phyloP scores from a whole-genome alignment of 2,797 vertebrate genomes.

The Zalophus californianus region DNA sequence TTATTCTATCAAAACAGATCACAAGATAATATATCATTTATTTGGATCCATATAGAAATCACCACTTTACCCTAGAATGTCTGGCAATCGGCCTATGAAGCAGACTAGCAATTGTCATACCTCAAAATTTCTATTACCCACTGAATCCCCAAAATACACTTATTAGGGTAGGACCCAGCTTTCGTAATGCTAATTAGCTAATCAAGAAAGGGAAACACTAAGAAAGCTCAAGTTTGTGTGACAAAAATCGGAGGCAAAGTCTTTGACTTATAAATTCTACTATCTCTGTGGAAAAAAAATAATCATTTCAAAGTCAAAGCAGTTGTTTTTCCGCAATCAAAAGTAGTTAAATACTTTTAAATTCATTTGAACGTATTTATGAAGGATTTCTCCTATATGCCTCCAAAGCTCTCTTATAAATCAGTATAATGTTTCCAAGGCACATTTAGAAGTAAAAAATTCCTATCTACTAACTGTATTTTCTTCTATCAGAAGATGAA shows the following conservation, averaged over 20 bases:
- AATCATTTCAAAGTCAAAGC: conserved; percentile 68
- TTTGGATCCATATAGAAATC: background rate
- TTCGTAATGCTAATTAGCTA: conserved; percentile 19
- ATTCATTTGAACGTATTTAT: conserved; percentile 75
- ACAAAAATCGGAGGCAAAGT: conserved; percentile 53
- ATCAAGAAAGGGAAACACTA: conserved; percentile 59
- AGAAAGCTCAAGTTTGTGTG: conserved; percentile 29
- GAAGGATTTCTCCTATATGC: conserved; percentile 63
- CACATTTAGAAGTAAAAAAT: conserved; percentile 75
- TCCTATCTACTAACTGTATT: conserved; percentile 72
- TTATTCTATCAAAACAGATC: conserved; percentile 29
- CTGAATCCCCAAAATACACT: conserved; percentile 3
- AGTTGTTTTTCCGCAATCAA: conserved; percentile 63
- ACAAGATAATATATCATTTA: background rate
- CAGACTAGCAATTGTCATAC: background rate
- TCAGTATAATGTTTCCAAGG: conserved; percentile 75
- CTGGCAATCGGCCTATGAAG: background rate
- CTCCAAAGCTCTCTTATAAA: conserved; percentile 70
- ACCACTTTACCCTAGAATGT: background rate
- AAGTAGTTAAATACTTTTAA: conserved; percentile 69
- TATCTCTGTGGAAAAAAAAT: conserved; percentile 53
- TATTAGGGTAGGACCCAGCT: background rate
- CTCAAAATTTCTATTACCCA: conserved; percentile 9
- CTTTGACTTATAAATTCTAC: conserved; percentile 53
- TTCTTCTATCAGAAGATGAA: conserved; percentile 71